Evolutionary conservation across 2,888 invertebrate genomes (phyloP).

Genomic region (Eulithis testata): DNA sequence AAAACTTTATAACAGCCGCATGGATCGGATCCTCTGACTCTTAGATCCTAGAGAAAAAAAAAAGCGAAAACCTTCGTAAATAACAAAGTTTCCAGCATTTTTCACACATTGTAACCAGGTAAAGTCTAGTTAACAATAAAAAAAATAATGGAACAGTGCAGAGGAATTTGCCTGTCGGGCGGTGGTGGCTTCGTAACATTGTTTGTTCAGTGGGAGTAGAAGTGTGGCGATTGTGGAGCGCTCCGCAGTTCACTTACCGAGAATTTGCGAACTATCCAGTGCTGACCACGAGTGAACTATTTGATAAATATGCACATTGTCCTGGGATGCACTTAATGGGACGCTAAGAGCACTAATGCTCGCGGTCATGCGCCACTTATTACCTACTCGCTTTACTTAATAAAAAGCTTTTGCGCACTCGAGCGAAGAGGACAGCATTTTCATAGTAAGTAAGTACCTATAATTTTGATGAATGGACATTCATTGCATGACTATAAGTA

Average conservation of each 20-base stretch:
- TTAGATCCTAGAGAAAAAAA: neutral
- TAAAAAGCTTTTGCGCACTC: constrained; percentile 30
- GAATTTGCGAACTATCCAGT: constrained; percentile 62
- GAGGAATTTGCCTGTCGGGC: constrained; percentile 49
- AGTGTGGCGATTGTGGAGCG: constrained; percentile 47
- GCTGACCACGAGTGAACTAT: constrained; percentile 58
- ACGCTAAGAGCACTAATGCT: constrained; percentile 45
- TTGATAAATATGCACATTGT: constrained; percentile 58
- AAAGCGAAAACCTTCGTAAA: neutral
- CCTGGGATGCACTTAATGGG: constrained; percentile 47
- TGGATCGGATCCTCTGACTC: too few relatives aligned
- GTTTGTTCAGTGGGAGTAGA: constrained; percentile 48
- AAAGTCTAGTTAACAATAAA: constrained; percentile 45
- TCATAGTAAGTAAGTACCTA: neutral
- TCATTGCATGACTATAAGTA: too few relatives aligned
- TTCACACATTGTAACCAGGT: constrained; percentile 27
- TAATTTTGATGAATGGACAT: constrained; percentile 1
- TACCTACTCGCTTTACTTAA: constrained; percentile 29
- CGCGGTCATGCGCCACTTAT: constrained; percentile 39
- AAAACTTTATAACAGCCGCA: too few relatives aligned
- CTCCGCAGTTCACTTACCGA: constrained; percentile 56
- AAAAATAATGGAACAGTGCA: constrained; percentile 45
- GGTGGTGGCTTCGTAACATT: constrained; percentile 45
- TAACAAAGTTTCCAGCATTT: constrained; percentile 4
- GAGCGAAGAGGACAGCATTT: constrained; percentile 9